Evolutionary conservation across 2,113 vertebrate genomes (phyloP).

Genomic region (Mola mola): DNA sequence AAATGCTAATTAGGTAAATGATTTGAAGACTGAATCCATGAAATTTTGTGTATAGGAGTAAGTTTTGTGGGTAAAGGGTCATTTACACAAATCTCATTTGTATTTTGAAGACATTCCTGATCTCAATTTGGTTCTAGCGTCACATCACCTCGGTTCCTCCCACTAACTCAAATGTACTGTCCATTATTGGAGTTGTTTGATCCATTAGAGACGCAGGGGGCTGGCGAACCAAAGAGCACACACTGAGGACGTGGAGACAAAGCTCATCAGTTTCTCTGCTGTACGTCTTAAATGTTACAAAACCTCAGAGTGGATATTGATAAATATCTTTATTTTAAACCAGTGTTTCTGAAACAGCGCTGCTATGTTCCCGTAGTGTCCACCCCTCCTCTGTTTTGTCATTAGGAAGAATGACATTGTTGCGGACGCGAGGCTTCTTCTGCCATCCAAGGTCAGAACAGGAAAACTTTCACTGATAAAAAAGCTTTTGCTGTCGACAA

Average conservation of each 20-base stretch:
- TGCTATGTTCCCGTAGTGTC: constrained; percentile 28
- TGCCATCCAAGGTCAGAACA: constrained; percentile 21
- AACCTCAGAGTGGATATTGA: constrained; percentile 3
- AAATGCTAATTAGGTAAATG: constrained; percentile 12
- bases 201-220: constrained; percentile 6
- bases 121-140: neutral
- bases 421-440: neutral
- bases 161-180: constrained; percentile 1
- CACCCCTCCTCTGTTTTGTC: constrained; percentile 6
- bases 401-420: constrained; percentile 1
- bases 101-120: constrained; percentile 1
- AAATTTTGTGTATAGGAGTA: neutral
- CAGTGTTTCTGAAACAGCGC: constrained; percentile 30
- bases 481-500: constrained; percentile 68
- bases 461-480: neutral
- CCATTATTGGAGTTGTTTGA: constrained; percentile 1
- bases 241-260: neutral
- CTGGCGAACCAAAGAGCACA: constrained; percentile 53
- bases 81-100: neutral
- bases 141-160: neutral
- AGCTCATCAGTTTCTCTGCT: neutral
- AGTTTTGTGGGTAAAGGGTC: neutral
- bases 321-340: constrained; percentile 26
- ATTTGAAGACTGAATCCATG: constrained; percentile 7
- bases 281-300: constrained; percentile 22